Evolutionary conservation across 2,797 vertebrate species (phyloP).

Genomic region (Cyprinodon diabolis): DNA sequence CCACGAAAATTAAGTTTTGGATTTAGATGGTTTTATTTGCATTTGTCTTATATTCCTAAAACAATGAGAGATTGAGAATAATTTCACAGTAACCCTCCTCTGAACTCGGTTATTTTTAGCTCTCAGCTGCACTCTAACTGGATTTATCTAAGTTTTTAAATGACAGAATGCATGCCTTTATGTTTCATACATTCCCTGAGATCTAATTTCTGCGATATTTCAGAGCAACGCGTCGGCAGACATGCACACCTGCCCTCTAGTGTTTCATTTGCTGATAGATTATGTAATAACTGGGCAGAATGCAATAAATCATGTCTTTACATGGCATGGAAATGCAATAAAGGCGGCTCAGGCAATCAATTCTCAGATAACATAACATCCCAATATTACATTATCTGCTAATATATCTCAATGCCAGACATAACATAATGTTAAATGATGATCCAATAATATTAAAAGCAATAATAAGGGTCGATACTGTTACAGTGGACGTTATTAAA

Average conservation of each 20-base stretch:
- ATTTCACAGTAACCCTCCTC: neutral
- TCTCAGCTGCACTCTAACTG: neutral
- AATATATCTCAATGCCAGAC: slow-evolving; percentile 30
- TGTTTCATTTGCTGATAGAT: slow-evolving; percentile 47
- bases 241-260: slow-evolving; percentile 12
- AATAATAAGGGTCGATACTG: slow-evolving; percentile 20
- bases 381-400: slow-evolving; percentile 44
- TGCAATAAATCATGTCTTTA: slow-evolving; percentile 56
- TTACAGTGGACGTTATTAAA: slow-evolving; percentile 26
- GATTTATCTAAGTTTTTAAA: slow-evolving; percentile 1
- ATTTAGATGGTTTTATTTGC: no score
- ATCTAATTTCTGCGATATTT: slow-evolving; percentile 25
- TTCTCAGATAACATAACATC: slow-evolving; percentile 49
- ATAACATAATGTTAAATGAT: slow-evolving; percentile 41
- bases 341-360: slow-evolving; percentile 42
- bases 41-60: neutral
- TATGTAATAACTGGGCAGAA: slow-evolving; percentile 52
- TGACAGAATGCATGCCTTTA: slow-evolving; percentile 15
- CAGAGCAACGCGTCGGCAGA: slow-evolving; percentile 10
- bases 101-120: neutral
- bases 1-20: no score
- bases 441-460: slow-evolving; percentile 38
- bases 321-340: slow-evolving; percentile 57
- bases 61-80: neutral
- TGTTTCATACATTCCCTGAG: slow-evolving; percentile 13